Evolutionary conservation across 2,113 vertebrate genomes (phyloP).

Genomic region (Burhinus bistriatus): DNA sequence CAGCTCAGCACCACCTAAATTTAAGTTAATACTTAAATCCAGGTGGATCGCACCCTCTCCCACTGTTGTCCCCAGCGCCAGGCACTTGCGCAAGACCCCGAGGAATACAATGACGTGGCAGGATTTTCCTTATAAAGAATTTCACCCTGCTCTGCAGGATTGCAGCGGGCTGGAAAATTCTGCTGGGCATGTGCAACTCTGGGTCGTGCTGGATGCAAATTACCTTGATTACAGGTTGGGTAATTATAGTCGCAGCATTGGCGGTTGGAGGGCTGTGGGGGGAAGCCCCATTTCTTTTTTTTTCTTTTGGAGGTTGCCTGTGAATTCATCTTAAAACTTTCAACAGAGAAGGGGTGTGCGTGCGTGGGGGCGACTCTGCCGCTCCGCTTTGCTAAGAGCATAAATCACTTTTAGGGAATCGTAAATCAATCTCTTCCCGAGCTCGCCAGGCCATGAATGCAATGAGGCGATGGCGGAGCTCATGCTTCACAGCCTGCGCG

Average conservation of each 20-base stretch:
- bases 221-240: constrained; percentile 74
- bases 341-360: background rate
- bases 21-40: background rate
- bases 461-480: background rate
- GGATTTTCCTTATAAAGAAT: background rate
- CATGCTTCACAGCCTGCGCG: background rate
- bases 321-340: constrained; percentile 24
- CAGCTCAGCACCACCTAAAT: background rate
- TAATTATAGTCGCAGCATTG: constrained; percentile 71
- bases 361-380: background rate
- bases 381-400: background rate
- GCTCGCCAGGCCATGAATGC: background rate
- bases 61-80: background rate
- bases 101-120: background rate
- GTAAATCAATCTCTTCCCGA: constrained; percentile 20
- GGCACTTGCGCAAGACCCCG: background rate
- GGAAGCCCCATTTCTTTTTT: background rate
- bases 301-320: background rate
- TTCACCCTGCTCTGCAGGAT: constrained; percentile 14
- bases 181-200: constrained; percentile 41
- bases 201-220: constrained; percentile 69
- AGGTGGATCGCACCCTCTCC: background rate
- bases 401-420: constrained; percentile 44
- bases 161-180: constrained; percentile 1
- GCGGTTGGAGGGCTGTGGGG: background rate